Base-by-base conservation (phyloP, 2,113 vertebrate species). In the Zosterops japonicus region DNA sequence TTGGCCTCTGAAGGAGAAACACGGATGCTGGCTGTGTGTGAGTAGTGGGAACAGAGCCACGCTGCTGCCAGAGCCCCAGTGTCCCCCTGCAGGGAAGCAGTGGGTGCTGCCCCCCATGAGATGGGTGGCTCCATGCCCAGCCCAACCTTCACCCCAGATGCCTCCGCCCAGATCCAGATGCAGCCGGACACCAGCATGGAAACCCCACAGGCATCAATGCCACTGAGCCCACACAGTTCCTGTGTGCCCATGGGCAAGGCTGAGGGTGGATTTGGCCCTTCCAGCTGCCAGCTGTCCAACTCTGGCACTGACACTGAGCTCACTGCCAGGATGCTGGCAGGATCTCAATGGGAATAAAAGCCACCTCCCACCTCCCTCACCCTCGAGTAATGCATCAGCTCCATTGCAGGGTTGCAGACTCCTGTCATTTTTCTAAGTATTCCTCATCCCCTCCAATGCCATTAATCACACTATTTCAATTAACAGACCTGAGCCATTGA, bases 401-500 rank as follows among this genome's bases (percentile, higher is more conserved):
- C 7, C 0, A 2, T 29, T 22, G 12, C 5, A 1, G 63, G 77
- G 53, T 35, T 72, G 65, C 70, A 85, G 71, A 12, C 24, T 72
- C 46, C 52, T 5, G 5, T 94, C 86, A 55, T 94, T 94, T 81
- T 78, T 84, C 79, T 75, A 61, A 64, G 70, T 67, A 63, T 90
- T 57, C 27, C 71, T 84, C 31, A 9, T 67, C 56, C 71, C 27
- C 60, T 94, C 86, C 47, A 36, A 36, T 70, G 91, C 61, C 55
- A 93, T 96, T 94, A 95, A 96, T 97, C 95, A 94, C 50, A 41
- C 20, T 70, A 29, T 90, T 97, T 89, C 94, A 96, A 94, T 96
- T 96, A 96, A 77, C 35, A 12, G 87, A 67, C 63, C 83, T 67
- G 94, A 94, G 68, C 93, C 46, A 56, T 15, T 85, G 80, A 94